A percentile compares a stretch with the other conserved stretches of the same genome.
Conservation (phyloP, 1,140 invertebrate genomes). For the Brachionus rotundiformis region DNA sequence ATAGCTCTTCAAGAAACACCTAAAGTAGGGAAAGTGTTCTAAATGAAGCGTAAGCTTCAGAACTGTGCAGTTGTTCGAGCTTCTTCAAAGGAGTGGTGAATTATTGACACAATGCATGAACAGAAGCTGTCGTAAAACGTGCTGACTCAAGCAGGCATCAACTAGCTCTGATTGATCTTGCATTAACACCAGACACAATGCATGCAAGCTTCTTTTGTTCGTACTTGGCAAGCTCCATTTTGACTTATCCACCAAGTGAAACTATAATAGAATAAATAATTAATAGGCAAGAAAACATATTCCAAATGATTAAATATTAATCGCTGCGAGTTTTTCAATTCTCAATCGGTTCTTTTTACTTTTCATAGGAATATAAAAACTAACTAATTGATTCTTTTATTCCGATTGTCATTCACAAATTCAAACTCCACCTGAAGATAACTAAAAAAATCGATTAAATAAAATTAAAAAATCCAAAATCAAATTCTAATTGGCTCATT, state of each 20-base stretch:
- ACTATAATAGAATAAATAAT: slow-evolving; percentile 26
- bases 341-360: slow-evolving; percentile 35
- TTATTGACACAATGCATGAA: no score
- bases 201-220: neutral
- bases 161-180: neutral
- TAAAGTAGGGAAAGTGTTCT: no score
- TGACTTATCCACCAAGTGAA: neutral
- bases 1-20: no score
- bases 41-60: no score
- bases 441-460: slow-evolving; percentile 41
- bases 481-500: neutral
- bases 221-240: neutral
- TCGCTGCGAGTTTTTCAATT: neutral
- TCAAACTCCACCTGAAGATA: slow-evolving; percentile 42
- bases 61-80: no score
- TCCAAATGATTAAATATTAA: slow-evolving; percentile 45
- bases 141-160: no score
- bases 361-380: neutral
- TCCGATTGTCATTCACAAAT: slow-evolving; percentile 37
- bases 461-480: neutral
- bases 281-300: neutral
- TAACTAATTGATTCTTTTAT: slow-evolving; percentile 48
- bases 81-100: no score
- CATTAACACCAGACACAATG: neutral
- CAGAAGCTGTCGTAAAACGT: no score